Evolutionary conservation across 2,113 vertebrate genomes (phyloP), one percentile per base, ranked within the genome.

Genomic region (Chaenocephalus aceratus): DNA sequence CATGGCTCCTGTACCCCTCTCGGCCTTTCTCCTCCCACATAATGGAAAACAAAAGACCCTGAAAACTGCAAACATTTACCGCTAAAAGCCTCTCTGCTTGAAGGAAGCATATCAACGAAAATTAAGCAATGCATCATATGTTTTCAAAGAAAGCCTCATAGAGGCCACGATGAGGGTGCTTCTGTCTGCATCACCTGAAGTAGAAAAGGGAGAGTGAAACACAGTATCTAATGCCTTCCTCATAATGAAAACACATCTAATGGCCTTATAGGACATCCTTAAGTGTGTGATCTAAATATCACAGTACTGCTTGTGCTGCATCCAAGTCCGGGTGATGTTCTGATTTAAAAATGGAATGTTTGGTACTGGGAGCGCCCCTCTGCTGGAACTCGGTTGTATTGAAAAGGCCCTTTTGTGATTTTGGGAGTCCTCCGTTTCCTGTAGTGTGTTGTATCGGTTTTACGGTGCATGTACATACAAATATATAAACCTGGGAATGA

Each of bases 1-100:
- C 85, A 90, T 75, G 21, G 77, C 57, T n/a, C 13, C 85, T 59
- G 51, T 53, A 4, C 67, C 45, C 60, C 69, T 52, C 70, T 18
- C 77, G 23, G 72, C 79, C 44, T 7, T 62, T 75, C 61, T 72
- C 75, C 81, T 70, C 74, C 85, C 73, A 73, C 72, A 15, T 87
- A 86, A 89, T 82, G 73, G 82, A 76, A 79, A 84, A 82, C 76
- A n/a, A 44, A 75, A 14, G 45, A 57, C 21, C 41, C 36, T 41
- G 63, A 3, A 26, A 70, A 59, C 21, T 44, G 56, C 56, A 65
- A 77, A 23, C 54, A 61, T 73, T 84, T 72, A 65, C 62, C 1
- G 45, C 77, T 58, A 54, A 69, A 75, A 60, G 69, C 53, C 65
- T 51, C 52, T 72, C 26, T 48, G 81, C 83, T 64, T 36, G 75